Percentiles rank a stretch among this genome's conserved stretches.
Evolutionary conservation across 1,140 invertebrate genomes (phyloP).

Genomic region (Tetraneura akinire): DNA sequence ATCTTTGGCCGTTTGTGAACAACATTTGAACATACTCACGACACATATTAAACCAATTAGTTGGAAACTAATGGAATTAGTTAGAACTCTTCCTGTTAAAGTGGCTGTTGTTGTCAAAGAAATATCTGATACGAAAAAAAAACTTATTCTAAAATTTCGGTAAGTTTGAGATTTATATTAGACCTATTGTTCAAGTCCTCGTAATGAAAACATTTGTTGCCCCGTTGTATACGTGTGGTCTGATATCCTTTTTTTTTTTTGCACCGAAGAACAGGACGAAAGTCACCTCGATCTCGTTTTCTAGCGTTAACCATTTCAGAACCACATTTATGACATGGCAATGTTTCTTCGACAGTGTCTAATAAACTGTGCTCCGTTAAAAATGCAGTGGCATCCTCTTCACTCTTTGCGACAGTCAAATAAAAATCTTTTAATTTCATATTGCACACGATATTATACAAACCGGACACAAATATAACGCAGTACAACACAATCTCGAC

Average conservation of each 20-base stretch:
- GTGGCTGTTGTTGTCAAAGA: not conserved
- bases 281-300: no score
- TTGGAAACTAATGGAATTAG: no score
- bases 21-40: not conserved
- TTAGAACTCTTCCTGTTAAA: not conserved
- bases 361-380: not conserved
- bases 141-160: slow-evolving; percentile 4
- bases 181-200: not conserved
- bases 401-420: slow-evolving; percentile 7
- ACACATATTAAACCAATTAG: not conserved
- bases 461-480: no score
- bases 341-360: slow-evolving; percentile 3
- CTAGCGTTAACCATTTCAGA: not conserved
- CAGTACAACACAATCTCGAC: not conserved
- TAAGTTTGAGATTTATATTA: slow-evolving; percentile 24
- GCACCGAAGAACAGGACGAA: not conserved
- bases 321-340: not conserved
- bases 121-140: slow-evolving; percentile 4
- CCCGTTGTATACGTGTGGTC: not conserved
- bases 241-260: not conserved
- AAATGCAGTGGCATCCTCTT: no score
- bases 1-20: not conserved
- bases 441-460: no score
- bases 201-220: not conserved
- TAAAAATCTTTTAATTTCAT: not conserved